Evolutionary conservation across 2,888 invertebrate species (phyloP).

Genomic region (Microctonus hyperodae): DNA sequence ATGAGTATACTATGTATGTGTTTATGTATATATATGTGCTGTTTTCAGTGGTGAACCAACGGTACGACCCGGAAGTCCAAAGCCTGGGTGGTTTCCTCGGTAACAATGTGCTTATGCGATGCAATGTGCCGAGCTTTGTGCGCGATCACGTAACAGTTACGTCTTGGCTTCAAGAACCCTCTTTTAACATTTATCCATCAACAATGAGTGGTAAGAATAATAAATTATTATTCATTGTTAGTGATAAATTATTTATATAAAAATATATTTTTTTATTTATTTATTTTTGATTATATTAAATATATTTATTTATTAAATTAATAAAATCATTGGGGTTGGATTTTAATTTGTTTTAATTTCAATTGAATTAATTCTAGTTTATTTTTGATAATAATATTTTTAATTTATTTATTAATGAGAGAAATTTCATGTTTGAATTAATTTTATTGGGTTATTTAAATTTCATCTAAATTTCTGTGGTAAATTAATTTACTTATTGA

Average conservation of each 20-base stretch:
- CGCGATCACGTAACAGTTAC: constrained; percentile 68
- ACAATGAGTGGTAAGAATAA: constrained; percentile 63
- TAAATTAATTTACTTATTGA: too few relatives aligned
- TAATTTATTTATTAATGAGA: too few relatives aligned
- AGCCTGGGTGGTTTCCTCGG: constrained; percentile 68
- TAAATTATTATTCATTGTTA: background rate
- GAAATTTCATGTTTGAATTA: too few relatives aligned
- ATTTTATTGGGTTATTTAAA: too few relatives aligned
- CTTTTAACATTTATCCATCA: constrained; percentile 68
- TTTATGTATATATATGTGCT: background rate
- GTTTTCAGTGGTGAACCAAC: constrained; percentile 66
- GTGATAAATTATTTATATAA: background rate
- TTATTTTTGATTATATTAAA: too few relatives aligned
- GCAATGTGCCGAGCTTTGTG: constrained; percentile 67
- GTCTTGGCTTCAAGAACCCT: constrained; percentile 68
- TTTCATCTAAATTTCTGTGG: too few relatives aligned
- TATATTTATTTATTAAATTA: too few relatives aligned
- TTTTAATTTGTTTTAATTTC: too few relatives aligned
- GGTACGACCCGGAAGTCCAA: constrained; percentile 68
- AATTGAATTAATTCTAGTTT: too few relatives aligned
- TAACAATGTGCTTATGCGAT: constrained; percentile 67
- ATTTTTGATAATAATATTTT: too few relatives aligned
- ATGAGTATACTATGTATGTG: constrained; percentile 12
- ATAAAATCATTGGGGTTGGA: too few relatives aligned
- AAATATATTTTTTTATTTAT: too few relatives aligned